phyloP scores from a whole-genome alignment of 2,797 vertebrate species.

The Coilia nasus region DNA sequence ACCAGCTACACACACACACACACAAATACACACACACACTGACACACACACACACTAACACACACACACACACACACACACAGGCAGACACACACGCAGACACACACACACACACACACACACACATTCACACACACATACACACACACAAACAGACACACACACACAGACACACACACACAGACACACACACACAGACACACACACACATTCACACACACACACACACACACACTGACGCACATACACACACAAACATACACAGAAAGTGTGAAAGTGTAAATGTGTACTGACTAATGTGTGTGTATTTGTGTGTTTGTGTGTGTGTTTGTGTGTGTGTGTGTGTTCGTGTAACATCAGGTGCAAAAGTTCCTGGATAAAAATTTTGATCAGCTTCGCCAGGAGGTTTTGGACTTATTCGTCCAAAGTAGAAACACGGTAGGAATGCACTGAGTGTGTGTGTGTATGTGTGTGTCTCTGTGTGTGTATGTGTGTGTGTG shows the following conservation, averaged over 20 bases:
- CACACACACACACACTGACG: slow-evolving; percentile 65
- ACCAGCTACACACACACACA: slow-evolving; percentile 78
- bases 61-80: too few relatives aligned
- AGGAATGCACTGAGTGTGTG: neutral
- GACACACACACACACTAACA: too few relatives aligned
- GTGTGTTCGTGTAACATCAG: slow-evolving; percentile 61
- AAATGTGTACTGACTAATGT: too few relatives aligned
- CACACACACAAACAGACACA: too few relatives aligned
- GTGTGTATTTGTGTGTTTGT: too few relatives aligned
- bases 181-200: too few relatives aligned
- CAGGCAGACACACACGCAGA: slow-evolving; percentile 83
- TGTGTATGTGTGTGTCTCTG: neutral
- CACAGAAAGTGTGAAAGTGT: too few relatives aligned
- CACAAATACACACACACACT: neutral
- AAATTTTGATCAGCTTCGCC: slow-evolving; percentile 93
- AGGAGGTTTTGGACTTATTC: slow-evolving; percentile 93
- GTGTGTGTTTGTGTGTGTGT: neutral
- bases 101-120: neutral
- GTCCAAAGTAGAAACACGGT: slow-evolving; percentile 90
- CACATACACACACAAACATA: too few relatives aligned
- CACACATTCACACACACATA: neutral
- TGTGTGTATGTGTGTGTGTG: neutral
- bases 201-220: slow-evolving; percentile 90
- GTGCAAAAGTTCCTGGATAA: slow-evolving; percentile 97
- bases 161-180: too few relatives aligned